Conservation (phyloP, 2,113 vertebrate genomes). For the Condylura cristata region DNA sequence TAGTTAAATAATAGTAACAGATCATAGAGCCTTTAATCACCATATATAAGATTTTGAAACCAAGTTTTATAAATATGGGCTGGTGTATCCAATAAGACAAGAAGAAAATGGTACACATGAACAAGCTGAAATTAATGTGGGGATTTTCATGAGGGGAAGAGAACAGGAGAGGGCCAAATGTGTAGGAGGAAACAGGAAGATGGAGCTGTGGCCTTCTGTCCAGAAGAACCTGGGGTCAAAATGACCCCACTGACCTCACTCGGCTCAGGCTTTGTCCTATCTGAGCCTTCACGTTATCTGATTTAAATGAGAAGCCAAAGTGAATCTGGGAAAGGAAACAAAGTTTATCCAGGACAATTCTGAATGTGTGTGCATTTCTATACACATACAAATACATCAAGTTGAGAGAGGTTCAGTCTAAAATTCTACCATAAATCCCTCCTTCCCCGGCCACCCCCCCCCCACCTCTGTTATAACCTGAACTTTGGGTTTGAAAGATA, state of each 20-base stretch:
- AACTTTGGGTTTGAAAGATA: neutral
- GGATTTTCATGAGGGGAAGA: neutral
- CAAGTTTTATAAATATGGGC: neutral
- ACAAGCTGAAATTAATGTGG: neutral
- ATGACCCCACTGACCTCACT: neutral
- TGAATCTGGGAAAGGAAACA: neutral
- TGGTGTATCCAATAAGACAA: neutral
- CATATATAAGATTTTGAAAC: neutral
- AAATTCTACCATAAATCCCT: neutral
- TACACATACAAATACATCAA: neutral
- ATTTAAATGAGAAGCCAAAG: neutral
- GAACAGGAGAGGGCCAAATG: neutral
- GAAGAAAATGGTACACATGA: neutral
- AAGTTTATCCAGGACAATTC: neutral
- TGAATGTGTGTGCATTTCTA: neutral
- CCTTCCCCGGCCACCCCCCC: neutral
- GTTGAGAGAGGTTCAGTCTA: neutral
- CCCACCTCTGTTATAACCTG: neutral
- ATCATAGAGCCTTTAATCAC: neutral
- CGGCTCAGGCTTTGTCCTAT: neutral
- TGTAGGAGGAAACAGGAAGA: neutral
- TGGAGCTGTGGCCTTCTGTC: rapidly evolving
- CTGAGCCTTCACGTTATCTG: neutral
- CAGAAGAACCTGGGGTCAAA: neutral
- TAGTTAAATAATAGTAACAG: neutral